A percentile compares a stretch with the other conserved stretches of the same genome.
phyloP scores from a whole-genome alignment of 2,797 vertebrate species.

The Macroramphosus scolopax region DNA sequence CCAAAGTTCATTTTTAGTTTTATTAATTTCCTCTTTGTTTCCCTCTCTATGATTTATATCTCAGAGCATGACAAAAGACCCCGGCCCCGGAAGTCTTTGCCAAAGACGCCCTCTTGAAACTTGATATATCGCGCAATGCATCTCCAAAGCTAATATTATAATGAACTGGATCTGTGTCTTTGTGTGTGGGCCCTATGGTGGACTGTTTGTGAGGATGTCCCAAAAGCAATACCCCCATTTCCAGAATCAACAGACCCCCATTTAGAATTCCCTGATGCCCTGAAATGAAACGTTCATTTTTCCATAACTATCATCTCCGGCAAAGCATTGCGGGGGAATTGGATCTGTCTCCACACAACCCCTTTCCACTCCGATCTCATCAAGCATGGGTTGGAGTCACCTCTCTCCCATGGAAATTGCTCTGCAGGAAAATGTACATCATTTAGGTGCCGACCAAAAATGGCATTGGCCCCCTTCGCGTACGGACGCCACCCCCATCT shows the following conservation, averaged over 20 bases:
- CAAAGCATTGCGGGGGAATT: constrained; percentile 67
- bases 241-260: constrained; percentile 69
- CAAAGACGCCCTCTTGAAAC: constrained; percentile 38
- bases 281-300: constrained; percentile 68
- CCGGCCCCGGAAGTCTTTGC: constrained; percentile 28
- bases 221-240: constrained; percentile 65
- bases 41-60: constrained; percentile 49
- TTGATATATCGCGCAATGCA: constrained; percentile 55
- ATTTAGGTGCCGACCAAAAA: constrained; percentile 56
- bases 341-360: constrained; percentile 56
- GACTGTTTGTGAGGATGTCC: constrained; percentile 67
- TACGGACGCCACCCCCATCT: constrained; percentile 26
- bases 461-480: constrained; percentile 48
- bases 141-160: constrained; percentile 67
- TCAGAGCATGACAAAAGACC: constrained; percentile 38
- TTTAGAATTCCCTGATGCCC: constrained; percentile 71
- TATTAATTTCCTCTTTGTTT: constrained; percentile 49
- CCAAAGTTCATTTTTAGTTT: constrained; percentile 54
- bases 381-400: constrained; percentile 51
- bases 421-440: constrained; percentile 65
- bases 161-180: constrained; percentile 60
- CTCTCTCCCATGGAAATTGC: constrained; percentile 66
- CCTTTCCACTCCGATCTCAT: constrained; percentile 63
- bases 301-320: constrained; percentile 63
- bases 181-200: constrained; percentile 56